phyloP scores from a whole-genome alignment of 2,113 vertebrate genomes.

The Engystomops pustulosus region DNA sequence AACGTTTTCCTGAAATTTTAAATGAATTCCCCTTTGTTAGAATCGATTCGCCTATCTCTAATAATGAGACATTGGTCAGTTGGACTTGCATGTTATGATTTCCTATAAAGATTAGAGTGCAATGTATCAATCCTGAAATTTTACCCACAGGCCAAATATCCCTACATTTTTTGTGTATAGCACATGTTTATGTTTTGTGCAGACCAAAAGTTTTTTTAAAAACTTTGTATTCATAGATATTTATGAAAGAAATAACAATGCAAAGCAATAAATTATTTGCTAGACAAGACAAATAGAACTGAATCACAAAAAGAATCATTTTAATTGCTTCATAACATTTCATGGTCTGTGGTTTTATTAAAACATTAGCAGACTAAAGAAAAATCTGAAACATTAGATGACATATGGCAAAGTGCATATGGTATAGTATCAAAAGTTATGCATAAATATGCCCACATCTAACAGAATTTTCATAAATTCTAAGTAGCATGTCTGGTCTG shows the following conservation, averaged over 20 bases:
- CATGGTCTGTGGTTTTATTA: background rate
- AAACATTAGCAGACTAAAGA: background rate
- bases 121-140: no score
- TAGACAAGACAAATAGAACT: background rate
- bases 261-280: background rate
- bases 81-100: no score
- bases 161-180: no score
- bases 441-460: background rate
- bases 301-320: background rate
- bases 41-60: no score
- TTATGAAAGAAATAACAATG: background rate
- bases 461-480: background rate
- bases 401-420: constrained; percentile 9
- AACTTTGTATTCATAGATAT: background rate
- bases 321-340: background rate
- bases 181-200: background rate
- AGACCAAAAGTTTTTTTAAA: background rate
- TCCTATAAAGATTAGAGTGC: no score
- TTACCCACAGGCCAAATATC: no score
- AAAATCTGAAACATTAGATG: background rate
- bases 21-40: no score
- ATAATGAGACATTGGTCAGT: no score
- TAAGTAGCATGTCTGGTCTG: background rate
- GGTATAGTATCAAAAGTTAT: background rate
- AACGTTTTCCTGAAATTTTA: no score